Conservation (phyloP, 2,113 vertebrate genomes). For the Menura novaehollandiae region DNA sequence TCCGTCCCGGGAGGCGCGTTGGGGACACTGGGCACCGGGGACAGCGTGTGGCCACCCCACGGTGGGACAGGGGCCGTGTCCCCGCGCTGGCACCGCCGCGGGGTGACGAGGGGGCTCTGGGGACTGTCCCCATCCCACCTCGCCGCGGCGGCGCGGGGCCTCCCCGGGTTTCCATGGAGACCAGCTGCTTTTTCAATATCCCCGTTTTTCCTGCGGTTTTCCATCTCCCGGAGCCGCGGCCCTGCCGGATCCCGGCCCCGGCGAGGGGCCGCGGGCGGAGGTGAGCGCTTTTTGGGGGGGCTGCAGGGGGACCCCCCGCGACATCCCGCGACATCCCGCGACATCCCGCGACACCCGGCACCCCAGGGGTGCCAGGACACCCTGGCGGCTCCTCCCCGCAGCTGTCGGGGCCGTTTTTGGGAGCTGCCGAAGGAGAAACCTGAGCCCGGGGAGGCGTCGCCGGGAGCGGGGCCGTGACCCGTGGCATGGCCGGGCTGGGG, state of each 20-base stretch:
- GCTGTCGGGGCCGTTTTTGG: neutral
- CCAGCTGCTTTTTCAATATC: neutral
- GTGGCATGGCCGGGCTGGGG: neutral
- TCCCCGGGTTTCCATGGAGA: conserved; percentile 36
- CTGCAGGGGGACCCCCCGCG: neutral
- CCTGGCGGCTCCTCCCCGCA: neutral
- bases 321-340: neutral
- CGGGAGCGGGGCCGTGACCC: neutral
- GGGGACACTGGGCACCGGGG: neutral
- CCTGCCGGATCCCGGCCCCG: neutral
- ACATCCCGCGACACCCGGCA: neutral
- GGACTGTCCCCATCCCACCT: neutral
- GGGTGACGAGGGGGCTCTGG: neutral
- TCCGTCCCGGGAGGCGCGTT: fast-evolving
- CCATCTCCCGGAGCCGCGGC: neutral
- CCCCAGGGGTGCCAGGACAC: neutral
- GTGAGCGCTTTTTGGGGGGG: neutral
- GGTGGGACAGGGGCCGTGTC: neutral
- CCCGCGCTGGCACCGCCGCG: fast-evolving
- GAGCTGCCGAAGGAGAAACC: neutral
- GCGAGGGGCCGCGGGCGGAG: neutral
- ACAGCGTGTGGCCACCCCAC: fast-evolving
- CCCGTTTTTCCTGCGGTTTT: neutral
- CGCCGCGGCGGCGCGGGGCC: neutral
- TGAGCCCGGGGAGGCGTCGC: neutral